Evolutionary conservation across 2,113 vertebrate species (phyloP), one percentile per base, ranked within the genome.

Genomic region (Cyanoderma ruficeps): DNA sequence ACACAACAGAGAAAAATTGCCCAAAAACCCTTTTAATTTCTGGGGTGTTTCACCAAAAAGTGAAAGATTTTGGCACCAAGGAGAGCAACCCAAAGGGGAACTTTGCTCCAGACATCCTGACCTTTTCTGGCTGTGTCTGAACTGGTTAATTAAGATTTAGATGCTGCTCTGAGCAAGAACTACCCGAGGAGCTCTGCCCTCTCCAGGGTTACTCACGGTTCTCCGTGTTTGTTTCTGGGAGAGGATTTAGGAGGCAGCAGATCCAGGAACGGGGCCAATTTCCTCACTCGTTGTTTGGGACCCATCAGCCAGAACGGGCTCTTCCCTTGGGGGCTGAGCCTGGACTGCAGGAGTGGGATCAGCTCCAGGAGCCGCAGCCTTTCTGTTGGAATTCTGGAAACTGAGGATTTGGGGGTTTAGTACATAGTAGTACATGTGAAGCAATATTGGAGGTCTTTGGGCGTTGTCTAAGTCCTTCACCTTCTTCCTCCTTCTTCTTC

Each of bases 21-120:
- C 98, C 1, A 91, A 98, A 72, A 99, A 98, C 97, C 98, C 98
- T 33, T 98, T 98, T 74, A 21, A 97, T 74, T 98, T 98, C 52
- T 98, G 98, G 98, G 98, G 98, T 13, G 30, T 91, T 98, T 68
- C 98, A 98, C 59, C 93, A 96, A 22, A 96, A 57, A 3, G 83
- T 93, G 4, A 91, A 19, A n/a, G 93, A 95, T 30, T 96, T 98
- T 67, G 98, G 98, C 5, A 89, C 98, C 22, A 49, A 93, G 4
- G 83, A 94, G 10, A 98, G 97, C 93, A 98, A 92, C 42, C 94
- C 67, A 64, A 93, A 55, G 96, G 3, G 97, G 98, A 4, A 61
- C 60, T 63, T 97, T 98, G 47, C 89, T 97, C 49, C 95, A 97
- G 89, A 98, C 97, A 3, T 98, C 97, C 18, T 83, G 61, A 50